Base-by-base conservation (phyloP, 2,888 invertebrate genomes). In the Mycalesis mineus region DNA sequence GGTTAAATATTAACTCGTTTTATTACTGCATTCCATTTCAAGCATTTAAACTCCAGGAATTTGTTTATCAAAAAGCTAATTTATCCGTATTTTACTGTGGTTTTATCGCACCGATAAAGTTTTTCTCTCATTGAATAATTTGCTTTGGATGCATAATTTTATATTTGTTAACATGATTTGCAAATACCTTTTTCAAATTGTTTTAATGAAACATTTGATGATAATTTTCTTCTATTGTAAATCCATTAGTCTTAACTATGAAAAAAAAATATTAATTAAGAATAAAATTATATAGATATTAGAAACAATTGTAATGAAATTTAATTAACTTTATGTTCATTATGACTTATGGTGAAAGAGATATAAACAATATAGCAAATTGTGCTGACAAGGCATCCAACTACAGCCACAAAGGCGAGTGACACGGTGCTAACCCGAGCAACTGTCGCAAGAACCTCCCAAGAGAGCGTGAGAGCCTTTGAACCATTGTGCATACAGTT, bases 391-490 rank as follows among this genome's bases (percentile, higher is more conserved):
- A 7, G 47, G 17, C 9, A 44, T 31, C 13, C 39, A 68, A 54
- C 49, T 48, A 44, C 50, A 57, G 61, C 53, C 47, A 53, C 48
- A 60, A 61, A 55, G 48, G 57, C 53, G 51, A 29, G 53, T 55
- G 58, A 58, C 55, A 59, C 54, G 31, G 28, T 49, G 53, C 49
- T 45, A 61, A 52, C 9, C 37, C 64, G 61, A 63, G 64, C 55
- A 64, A 79, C 77, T 87, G 82, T 85, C 78, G 87, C 81, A 88
- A 88, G 84, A 78, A 77, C 77, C 79, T 72, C 74, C 71, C 74
- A 76, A 77, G 80, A 78, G 80, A 82, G 82, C 86, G 88, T 86
- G 88, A 73, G 87, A 88, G 72, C 66, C 66, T 58, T 59, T 57
- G 53, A 70, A 15, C 57, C 69, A 87, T 87, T 85, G 86, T 87